These are phyloP conservation scores for Coenonympha arcania DNA, from an alignment of 2,888 invertebrate genomes.

Conservation along the genomic window DNA sequence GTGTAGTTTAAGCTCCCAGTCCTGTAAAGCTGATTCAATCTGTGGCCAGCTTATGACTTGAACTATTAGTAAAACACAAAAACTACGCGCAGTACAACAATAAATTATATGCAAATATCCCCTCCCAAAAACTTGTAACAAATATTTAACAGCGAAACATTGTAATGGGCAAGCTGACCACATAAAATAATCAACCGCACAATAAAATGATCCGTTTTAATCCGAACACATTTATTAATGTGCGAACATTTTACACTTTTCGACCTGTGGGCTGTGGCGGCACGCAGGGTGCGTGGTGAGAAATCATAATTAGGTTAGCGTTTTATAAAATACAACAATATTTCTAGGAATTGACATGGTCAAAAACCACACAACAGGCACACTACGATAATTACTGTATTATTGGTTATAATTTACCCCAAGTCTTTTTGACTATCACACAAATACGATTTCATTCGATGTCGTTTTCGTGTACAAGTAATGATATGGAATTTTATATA, in stretches of 20 bases:
- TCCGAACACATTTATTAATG: conserved; percentile 21
- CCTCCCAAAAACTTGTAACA: neutral
- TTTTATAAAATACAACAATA: conserved; percentile 12
- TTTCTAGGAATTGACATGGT: too few species aligned
- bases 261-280: conserved; percentile 23
- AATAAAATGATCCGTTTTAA: conserved; percentile 25
- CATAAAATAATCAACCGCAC: conserved; percentile 23
- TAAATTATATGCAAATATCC: neutral
- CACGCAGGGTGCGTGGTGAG: conserved; percentile 20
- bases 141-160: neutral
- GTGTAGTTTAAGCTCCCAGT: too few species aligned
- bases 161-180: conserved; percentile 13
- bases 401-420: too few species aligned
- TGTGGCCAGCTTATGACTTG: too few species aligned
- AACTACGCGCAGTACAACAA: neutral
- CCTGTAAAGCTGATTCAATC: too few species aligned
- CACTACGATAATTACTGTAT: too few species aligned
- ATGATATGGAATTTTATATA: too few species aligned
- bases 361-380: too few species aligned
- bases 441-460: too few species aligned
- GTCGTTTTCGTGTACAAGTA: too few species aligned
- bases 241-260: conserved; percentile 26
- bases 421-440: too few species aligned
- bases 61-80: too few species aligned
- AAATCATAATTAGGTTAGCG: conserved; percentile 23